Evolutionary conservation across 2,797 vertebrate genomes (phyloP).

Genomic region (Rachycentron canadum): DNA sequence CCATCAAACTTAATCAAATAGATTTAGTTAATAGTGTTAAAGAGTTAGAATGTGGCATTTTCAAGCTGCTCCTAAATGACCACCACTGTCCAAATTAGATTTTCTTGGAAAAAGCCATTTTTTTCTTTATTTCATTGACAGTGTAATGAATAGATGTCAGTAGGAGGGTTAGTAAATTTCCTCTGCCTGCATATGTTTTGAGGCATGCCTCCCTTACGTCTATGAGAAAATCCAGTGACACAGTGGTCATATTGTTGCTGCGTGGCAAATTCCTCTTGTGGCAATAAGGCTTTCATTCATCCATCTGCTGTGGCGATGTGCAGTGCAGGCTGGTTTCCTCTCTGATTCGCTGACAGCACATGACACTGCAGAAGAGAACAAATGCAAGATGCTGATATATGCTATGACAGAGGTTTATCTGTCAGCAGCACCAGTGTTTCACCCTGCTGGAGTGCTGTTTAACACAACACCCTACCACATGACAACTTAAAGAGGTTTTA

Average conservation of each 20-base stretch:
- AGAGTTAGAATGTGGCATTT: not conserved
- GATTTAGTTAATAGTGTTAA: not conserved
- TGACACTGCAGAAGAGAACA: not conserved
- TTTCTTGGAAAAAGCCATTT: not conserved
- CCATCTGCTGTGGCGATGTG: not conserved
- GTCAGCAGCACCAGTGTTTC: not conserved
- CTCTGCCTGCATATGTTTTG: not conserved
- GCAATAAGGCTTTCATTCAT: conserved; percentile 42
- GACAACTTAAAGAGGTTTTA: conserved; percentile 3
- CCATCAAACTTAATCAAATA: not conserved
- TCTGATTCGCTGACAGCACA: conserved; percentile 10
- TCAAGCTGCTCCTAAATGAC: not conserved
- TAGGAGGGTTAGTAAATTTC: not conserved
- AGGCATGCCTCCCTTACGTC: conserved; percentile 1
- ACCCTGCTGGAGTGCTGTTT: not conserved
- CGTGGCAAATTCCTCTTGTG: not conserved
- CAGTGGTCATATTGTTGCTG: conserved; percentile 37
- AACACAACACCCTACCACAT: not conserved
- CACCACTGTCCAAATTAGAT: not conserved
- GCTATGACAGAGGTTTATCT: not conserved
- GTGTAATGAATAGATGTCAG: not conserved
- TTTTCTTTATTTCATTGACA: not conserved
- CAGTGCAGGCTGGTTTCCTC: conserved; percentile 8
- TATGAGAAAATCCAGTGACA: not conserved
- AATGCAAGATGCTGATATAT: not conserved